Base-by-base conservation (phyloP, 2,797 vertebrate genomes). In the Hoplostethus atlanticus region DNA sequence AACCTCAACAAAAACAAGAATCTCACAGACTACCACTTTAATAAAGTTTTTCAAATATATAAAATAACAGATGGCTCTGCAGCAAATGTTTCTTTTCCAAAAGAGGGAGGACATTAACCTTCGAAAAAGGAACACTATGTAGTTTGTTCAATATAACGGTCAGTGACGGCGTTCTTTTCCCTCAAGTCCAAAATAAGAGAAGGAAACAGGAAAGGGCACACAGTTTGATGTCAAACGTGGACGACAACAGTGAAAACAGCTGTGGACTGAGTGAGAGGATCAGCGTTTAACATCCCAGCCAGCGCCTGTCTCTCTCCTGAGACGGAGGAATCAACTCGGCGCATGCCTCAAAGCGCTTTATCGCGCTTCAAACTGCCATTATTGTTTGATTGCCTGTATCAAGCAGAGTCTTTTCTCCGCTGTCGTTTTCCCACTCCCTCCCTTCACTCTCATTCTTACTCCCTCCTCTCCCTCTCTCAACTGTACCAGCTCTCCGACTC, bases 381-480 rank as follows among this genome's bases (percentile, higher is more conserved):
- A 86, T 79, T 91, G 83, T 93, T 91, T 94, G 94, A 94, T 94
- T 91, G 91, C 87, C 89, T 94, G 93, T 95, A 95, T 93, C 93
- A 91, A 93, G 88, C 81, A 59, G 75, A 85, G 92, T 92, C 86
- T 88, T 85, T 88, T 80, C 75, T 60, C 64, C 38, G 67, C 60
- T 73, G 68, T 72, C 21, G 8, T 52, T 80, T 69, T 60, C 53
- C 59, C 57, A 2, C 74, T 69, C 72, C 53, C 84, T 85, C 83
- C 85, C 73, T 80, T 79, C 76, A 21, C 74, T 73, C 72, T 81
- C 68, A 84, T 72, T 58, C 74, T 73, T 65, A 63, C 84, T 79
- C 76, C 83, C 83, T 58, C 65, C 36, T n/a, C 46, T 50, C 64
- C 77, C 71, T 79, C 76, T 77, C 73, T 69, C 53, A 25, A 40